phyloP scores from a whole-genome alignment of 2,888 invertebrate genomes.

The Drosophila macrospina region DNA sequence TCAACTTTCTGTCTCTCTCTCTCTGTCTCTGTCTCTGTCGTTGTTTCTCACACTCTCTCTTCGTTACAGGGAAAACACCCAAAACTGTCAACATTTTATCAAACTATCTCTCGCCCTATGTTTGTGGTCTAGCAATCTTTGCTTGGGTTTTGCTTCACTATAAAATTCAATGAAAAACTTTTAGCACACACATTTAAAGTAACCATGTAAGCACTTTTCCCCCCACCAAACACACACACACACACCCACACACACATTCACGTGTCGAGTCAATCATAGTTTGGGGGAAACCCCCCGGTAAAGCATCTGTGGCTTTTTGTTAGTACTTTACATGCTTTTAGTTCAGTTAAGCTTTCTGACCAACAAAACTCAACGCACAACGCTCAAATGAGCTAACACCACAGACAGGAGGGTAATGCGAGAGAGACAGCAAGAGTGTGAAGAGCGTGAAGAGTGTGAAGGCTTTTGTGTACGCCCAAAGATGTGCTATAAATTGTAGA shows the following conservation, averaged over 20 bases:
- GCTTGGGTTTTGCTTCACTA: conserved; percentile 39
- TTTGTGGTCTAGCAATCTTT: conserved; percentile 53
- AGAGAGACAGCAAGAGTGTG: neutral
- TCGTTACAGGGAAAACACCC: conserved; percentile 45
- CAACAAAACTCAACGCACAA: conserved; percentile 63
- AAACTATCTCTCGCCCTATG: conserved; percentile 48
- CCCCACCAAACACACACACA: conserved; percentile 14
- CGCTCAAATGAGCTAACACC: conserved; percentile 47
- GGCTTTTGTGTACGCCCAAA: conserved; percentile 2
- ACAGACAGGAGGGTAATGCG: neutral
- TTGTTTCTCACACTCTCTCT: neutral
- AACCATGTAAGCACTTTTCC: conserved; percentile 46
- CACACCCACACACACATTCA: neutral
- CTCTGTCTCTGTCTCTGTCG: neutral
- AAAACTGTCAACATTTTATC: conserved; percentile 79
- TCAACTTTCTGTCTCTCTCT: conserved; percentile 21
- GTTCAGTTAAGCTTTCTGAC: conserved; percentile 71
- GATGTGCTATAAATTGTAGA: conserved; percentile 6
- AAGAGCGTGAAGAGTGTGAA: too few relatives aligned
- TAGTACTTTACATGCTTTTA: conserved; percentile 70
- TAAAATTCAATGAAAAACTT: conserved; percentile 77
- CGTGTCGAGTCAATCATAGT: conserved; percentile 19
- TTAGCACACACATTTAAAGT: conserved; percentile 52
- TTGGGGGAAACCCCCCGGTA: conserved; percentile 19
- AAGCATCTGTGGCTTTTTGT: conserved; percentile 52